These are phyloP conservation scores for Nematolebias whitei DNA, from an alignment of 2,113 vertebrate genomes.

Conservation along the genomic window DNA sequence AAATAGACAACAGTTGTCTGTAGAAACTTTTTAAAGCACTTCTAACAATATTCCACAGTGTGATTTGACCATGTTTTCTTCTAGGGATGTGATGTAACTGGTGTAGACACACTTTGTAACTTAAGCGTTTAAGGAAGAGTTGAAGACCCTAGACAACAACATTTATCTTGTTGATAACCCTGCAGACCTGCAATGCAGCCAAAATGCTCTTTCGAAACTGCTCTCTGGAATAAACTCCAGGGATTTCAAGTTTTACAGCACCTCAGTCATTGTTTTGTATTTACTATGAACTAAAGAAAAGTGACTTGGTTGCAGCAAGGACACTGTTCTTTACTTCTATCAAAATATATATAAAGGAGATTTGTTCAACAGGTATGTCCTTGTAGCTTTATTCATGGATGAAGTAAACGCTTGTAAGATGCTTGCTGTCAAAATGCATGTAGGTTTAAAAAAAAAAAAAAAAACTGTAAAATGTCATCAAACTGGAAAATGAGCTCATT, in stretches of 20 bases:
- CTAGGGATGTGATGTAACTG: constrained; percentile 47
- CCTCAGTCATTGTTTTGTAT: neutral
- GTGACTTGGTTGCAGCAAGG: neutral
- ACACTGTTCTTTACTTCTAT: constrained; percentile 7
- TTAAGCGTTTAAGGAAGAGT: constrained; percentile 42
- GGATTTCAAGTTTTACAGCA: constrained; percentile 12
- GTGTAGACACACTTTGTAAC: constrained; percentile 48
- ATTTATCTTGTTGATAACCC: constrained; percentile 55
- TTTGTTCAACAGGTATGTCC: constrained; percentile 22
- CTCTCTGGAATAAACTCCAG: constrained; percentile 15
- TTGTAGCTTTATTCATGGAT: constrained; percentile 3
- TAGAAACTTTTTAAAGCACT: constrained; percentile 26
- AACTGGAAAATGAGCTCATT: constrained; percentile 39
- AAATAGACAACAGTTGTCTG: constrained; percentile 33
- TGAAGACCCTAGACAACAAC: constrained; percentile 55
- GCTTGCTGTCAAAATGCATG: constrained; percentile 26
- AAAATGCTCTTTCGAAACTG: constrained; percentile 25
- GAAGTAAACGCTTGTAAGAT: constrained; percentile 12
- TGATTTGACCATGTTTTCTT: constrained; percentile 22
- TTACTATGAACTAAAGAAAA: constrained; percentile 10
- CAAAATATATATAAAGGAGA: constrained; percentile 15
- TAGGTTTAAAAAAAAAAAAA: constrained; percentile 38
- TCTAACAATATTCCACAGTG: constrained; percentile 14
- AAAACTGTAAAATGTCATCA: constrained; percentile 42
- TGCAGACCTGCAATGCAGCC: constrained; percentile 16